Evolutionary conservation across 2,888 invertebrate genomes (phyloP).

Genomic region (Cephonodes hylas): DNA sequence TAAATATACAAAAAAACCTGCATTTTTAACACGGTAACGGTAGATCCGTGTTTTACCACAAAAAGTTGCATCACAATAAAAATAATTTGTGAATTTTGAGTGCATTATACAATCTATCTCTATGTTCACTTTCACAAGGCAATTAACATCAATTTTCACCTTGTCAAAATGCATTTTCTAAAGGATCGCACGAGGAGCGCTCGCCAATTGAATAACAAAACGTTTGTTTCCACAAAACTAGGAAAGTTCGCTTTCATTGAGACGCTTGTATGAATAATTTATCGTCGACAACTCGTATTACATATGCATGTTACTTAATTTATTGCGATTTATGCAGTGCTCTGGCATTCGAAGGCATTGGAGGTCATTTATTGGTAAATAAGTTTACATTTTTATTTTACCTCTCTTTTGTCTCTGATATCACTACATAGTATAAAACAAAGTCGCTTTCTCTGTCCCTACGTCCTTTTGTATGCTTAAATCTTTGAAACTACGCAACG

Average conservation of each 20-base stretch:
- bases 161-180: constrained; percentile 23
- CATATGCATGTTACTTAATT: not conserved
- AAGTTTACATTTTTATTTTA: no score
- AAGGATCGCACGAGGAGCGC: constrained; percentile 14
- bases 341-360: not conserved
- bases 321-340: not conserved
- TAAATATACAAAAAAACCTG: no score
- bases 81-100: not conserved
- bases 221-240: constrained; percentile 47
- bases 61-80: not conserved
- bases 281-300: constrained; percentile 25
- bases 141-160: constrained; percentile 18
- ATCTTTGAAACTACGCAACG: no score
- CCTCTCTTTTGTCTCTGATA: no score
- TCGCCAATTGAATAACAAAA: constrained; percentile 38
- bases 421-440: no score
- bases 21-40: no score
- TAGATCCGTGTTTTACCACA: no score
- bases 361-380: not conserved
- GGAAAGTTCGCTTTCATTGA: constrained; percentile 48
- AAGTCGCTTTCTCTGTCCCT: no score
- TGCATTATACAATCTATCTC: not conserved
- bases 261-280: constrained; percentile 31
- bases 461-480: no score
- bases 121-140: not conserved